Conservation (phyloP, 1,140 invertebrate species). For the Acromyrmex charruanus region DNA sequence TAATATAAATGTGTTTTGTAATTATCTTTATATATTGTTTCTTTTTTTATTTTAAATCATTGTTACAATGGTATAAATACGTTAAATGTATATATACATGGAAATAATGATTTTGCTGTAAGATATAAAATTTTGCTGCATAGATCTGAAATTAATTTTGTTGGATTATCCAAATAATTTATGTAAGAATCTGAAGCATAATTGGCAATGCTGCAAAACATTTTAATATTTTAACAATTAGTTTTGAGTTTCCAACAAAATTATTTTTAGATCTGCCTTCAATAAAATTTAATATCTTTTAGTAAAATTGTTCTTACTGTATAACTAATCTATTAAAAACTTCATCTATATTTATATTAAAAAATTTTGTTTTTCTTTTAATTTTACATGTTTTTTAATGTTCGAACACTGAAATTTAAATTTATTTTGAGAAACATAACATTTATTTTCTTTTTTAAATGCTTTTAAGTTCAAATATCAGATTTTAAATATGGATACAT, state of each 20-base stretch:
- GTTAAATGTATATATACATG: background rate
- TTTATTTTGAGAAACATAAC: background rate
- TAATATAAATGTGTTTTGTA: background rate
- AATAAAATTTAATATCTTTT: too few species aligned
- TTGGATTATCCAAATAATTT: too few species aligned
- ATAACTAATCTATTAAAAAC: background rate
- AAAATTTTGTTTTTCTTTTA: background rate
- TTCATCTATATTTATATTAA: background rate
- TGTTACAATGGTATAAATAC: background rate
- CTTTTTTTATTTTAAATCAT: background rate
- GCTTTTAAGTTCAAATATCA: background rate
- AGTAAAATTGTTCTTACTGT: too few species aligned
- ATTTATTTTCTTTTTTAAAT: background rate
- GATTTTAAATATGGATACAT: background rate
- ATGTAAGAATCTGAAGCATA: too few species aligned
- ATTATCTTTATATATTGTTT: background rate
- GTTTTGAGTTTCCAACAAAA: too few species aligned
- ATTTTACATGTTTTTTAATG: conserved; percentile 3
- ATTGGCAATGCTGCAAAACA: too few species aligned
- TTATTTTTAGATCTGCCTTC: too few species aligned
- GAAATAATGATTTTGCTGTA: background rate
- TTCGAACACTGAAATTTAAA: background rate
- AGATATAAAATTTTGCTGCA: too few species aligned
- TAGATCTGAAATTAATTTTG: too few species aligned
- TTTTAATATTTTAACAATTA: too few species aligned